Evolutionary conservation across 2,113 vertebrate species (phyloP).

Genomic region (Sprattus sprattus): DNA sequence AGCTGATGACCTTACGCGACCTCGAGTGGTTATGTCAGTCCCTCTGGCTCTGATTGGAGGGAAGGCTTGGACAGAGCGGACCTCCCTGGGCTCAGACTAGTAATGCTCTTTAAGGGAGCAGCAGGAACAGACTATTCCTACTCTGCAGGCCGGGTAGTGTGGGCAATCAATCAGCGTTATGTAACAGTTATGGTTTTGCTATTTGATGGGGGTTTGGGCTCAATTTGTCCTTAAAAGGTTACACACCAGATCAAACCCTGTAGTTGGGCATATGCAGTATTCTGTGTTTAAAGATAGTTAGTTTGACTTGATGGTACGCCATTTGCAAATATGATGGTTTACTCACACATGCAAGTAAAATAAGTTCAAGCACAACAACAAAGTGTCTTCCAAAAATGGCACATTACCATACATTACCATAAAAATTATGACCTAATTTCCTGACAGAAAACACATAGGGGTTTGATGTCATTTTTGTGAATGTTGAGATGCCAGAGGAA

Average conservation of each 20-base stretch:
- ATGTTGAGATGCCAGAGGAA: background rate
- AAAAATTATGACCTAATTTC: background rate
- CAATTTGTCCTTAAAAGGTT: background rate
- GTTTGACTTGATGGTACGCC: background rate
- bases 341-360: too few species aligned
- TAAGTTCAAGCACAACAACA: background rate
- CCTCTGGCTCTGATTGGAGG: background rate
- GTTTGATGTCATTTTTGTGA: background rate
- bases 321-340: background rate
- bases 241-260: background rate
- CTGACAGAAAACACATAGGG: too few species aligned
- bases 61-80: background rate
- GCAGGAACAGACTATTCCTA: background rate
- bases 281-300: background rate
- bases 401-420: background rate
- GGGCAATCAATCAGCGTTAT: background rate
- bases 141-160: background rate
- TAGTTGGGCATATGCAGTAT: background rate
- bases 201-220: background rate
- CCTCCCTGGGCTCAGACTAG: background rate
- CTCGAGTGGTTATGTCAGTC: background rate
- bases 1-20: background rate
- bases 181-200: background rate
- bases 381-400: too few species aligned
- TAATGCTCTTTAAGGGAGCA: background rate